Evolutionary conservation across 2,888 invertebrate species (phyloP).

Genomic region (Disparrhopalites patrizii): DNA sequence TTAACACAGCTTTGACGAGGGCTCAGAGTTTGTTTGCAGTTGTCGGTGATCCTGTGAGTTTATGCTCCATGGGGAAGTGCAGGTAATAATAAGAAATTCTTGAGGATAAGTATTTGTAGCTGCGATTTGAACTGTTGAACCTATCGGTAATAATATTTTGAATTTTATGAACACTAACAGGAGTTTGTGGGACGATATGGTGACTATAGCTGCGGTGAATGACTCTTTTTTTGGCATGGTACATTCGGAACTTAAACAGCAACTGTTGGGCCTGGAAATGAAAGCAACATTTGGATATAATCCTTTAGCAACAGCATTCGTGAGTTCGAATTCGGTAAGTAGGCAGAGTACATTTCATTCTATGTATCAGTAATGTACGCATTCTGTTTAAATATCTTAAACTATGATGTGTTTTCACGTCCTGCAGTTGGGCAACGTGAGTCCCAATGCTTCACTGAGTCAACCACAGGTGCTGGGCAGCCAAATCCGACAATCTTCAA

Average conservation of each 20-base stretch:
- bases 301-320: conserved; percentile 8
- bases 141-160: too few species aligned
- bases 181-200: conserved; percentile 73
- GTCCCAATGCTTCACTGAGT: too few species aligned
- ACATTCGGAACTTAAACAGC: conserved; percentile 58
- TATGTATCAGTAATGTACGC: too few species aligned
- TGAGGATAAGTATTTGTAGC: too few species aligned
- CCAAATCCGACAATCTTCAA: too few species aligned
- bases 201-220: conserved; percentile 66
- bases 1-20: conserved; percentile 76
- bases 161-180: conserved; percentile 50
- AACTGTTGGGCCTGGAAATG: conserved; percentile 25
- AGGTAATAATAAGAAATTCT: too few species aligned
- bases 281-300: conserved; percentile 11
- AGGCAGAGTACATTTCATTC: too few species aligned
- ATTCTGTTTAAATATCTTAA: too few species aligned
- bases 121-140: too few species aligned
- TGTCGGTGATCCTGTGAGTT: conserved; percentile 75
- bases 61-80: conserved; percentile 74
- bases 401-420: too few species aligned
- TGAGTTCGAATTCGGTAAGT: neutral
- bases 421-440: too few species aligned
- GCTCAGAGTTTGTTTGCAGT: conserved; percentile 78
- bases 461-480: neutral
- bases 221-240: conserved; percentile 68